Evolutionary conservation across 2,797 vertebrate genomes (phyloP).

Genomic region (Nasua narica): DNA sequence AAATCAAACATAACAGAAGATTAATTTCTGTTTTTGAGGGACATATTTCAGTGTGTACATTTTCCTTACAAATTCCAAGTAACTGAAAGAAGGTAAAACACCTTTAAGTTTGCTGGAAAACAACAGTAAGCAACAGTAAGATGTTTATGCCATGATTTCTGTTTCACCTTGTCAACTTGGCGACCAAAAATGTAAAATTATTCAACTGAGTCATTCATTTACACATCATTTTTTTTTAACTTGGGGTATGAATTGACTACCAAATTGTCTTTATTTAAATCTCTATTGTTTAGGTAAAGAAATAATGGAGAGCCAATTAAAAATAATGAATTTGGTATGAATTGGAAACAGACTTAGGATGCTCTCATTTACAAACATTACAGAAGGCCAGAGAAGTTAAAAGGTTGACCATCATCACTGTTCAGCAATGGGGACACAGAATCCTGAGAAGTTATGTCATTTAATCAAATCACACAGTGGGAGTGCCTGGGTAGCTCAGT

Average conservation of each 20-base stretch:
- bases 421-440: neutral
- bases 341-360: neutral
- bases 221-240: neutral
- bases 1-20: conserved; percentile 25
- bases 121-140: neutral
- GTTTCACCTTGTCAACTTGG: neutral
- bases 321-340: neutral
- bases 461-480: neutral
- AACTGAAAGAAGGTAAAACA: neutral
- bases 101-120: neutral
- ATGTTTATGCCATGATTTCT: neutral
- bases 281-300: neutral
- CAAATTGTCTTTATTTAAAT: neutral
- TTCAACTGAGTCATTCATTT: neutral
- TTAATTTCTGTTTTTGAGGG: neutral
- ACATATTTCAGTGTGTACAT: neutral
- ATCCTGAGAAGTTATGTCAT: neutral
- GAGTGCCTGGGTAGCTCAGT: neutral
- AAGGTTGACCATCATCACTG: neutral
- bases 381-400: neutral
- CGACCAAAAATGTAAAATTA: neutral
- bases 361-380: neutral
- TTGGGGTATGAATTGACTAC: neutral
- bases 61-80: neutral
- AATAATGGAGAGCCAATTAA: neutral